phyloP scores from a whole-genome alignment of 2,113 vertebrate genomes.

The Odontophorus gujanensis region DNA sequence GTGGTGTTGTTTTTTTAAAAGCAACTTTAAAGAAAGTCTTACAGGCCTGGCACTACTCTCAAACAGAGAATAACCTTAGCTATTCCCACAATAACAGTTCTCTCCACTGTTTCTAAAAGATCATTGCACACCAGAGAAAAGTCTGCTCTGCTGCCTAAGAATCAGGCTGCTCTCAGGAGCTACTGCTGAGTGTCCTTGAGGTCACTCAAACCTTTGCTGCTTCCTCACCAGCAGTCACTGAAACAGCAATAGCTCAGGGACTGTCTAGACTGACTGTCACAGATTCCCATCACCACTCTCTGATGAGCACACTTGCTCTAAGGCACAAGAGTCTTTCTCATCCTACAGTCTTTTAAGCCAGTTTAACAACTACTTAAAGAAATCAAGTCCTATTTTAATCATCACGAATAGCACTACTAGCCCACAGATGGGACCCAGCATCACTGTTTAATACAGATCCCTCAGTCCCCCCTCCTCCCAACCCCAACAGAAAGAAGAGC shows the following conservation, averaged over 20 bases:
- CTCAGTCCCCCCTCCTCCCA: background rate
- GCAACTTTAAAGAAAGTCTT: background rate
- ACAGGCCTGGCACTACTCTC: background rate
- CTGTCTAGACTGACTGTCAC: conserved; percentile 4
- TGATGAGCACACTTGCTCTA: background rate
- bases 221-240: background rate
- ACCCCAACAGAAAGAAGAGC: background rate
- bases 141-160: background rate
- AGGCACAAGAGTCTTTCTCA: background rate
- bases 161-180: rapidly evolving
- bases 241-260: background rate
- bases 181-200: background rate
- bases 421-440: background rate
- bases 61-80: background rate
- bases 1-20: no score
- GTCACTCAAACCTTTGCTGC: background rate
- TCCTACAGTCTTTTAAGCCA: background rate
- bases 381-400: background rate
- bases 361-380: background rate
- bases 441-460: background rate
- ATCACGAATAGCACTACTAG: background rate
- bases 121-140: background rate
- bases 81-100: background rate
- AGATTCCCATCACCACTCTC: background rate
- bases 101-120: background rate